A percentile compares a stretch with the other conserved stretches of the same genome.
Evolutionary conservation across 2,113 vertebrate genomes (phyloP).

Genomic region (Bombycilla garrulus): DNA sequence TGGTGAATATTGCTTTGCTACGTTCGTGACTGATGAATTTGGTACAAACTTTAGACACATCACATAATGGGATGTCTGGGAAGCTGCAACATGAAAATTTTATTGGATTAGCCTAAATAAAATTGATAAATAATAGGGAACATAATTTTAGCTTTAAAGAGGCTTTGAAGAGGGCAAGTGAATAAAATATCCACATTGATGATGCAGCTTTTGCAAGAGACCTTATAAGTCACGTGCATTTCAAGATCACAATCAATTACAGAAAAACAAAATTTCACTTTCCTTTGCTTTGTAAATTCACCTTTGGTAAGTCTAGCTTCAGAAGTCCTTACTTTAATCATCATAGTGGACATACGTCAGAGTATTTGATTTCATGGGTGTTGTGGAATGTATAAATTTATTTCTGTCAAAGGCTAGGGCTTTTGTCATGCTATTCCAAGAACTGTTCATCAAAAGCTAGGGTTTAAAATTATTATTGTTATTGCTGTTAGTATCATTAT

Average conservation of each 20-base stretch:
- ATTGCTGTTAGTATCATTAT: neutral
- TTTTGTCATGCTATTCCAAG: neutral
- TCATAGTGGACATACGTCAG: neutral
- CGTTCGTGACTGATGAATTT: neutral
- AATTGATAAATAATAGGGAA: neutral
- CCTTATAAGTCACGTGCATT: rapidly evolving
- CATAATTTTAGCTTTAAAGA: neutral
- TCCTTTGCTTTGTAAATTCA: neutral
- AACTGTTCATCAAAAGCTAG: neutral
- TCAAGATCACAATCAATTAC: neutral
- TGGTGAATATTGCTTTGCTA: neutral
- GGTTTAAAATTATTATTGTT: neutral
- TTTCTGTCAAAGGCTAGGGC: neutral
- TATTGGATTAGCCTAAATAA: neutral
- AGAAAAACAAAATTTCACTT: neutral
- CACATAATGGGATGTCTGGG: neutral
- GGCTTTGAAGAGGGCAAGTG: neutral
- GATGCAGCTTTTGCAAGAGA: neutral
- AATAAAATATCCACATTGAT: neutral
- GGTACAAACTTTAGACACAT: neutral
- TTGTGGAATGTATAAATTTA: neutral
- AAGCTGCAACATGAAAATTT: neutral
- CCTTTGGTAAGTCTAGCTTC: neutral
- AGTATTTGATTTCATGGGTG: neutral
- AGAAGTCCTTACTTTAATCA: neutral